Evolutionary conservation across 1,140 invertebrate genomes (phyloP).

Genomic region (Leucophenga varia): DNA sequence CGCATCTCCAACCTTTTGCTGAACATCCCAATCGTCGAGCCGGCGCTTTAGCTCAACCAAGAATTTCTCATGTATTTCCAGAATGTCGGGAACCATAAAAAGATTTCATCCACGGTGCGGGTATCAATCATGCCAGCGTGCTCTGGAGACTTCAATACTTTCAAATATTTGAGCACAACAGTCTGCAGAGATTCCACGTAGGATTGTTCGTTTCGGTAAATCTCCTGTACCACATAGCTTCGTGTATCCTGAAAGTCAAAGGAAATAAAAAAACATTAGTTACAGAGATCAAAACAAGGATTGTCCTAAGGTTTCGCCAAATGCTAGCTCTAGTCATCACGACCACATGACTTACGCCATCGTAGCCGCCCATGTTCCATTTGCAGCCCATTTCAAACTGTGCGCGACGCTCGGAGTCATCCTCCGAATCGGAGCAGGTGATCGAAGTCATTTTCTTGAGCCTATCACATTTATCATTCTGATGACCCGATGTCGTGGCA

Average conservation of each 20-base stretch:
- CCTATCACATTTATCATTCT: constrained; percentile 52
- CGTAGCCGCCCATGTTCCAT: constrained; percentile 50
- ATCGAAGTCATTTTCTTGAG: constrained; percentile 55
- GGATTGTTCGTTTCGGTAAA: constrained; percentile 90
- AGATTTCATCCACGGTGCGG: constrained; percentile 88
- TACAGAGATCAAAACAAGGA: neutral
- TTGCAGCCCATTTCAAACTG: constrained; percentile 43
- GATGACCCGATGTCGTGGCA: constrained; percentile 30
- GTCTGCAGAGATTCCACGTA: constrained; percentile 91
- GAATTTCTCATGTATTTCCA: constrained; percentile 87
- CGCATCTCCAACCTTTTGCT: constrained; percentile 88
- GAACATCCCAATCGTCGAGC: constrained; percentile 83
- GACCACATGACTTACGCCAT: constrained; percentile 54
- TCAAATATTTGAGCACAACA: constrained; percentile 90
- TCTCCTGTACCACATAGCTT: constrained; percentile 89
- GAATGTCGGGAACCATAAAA: constrained; percentile 91
- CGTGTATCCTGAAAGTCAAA: constrained; percentile 81
- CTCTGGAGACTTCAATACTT: constrained; percentile 84
- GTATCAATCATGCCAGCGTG: constrained; percentile 82
- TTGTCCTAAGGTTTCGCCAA: too few species aligned
- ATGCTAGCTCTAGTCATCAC: too few species aligned
- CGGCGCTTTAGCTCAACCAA: constrained; percentile 78
- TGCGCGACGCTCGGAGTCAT: constrained; percentile 49
- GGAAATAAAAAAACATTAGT: constrained; percentile 15
- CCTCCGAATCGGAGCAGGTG: constrained; percentile 54